Evolutionary conservation across 2,113 vertebrate species (phyloP).

Genomic region (Oriolus oriolus): DNA sequence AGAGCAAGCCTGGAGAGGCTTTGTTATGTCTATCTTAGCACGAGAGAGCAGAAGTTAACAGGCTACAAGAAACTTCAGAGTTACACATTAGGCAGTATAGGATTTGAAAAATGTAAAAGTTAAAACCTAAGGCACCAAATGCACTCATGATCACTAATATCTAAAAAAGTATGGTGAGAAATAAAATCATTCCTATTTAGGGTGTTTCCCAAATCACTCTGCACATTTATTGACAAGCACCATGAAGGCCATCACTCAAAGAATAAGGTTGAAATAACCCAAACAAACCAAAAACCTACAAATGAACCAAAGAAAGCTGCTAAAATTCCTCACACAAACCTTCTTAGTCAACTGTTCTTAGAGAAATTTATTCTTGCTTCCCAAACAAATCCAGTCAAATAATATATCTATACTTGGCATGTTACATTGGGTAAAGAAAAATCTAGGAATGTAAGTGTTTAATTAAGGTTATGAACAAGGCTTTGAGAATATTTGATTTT

Average conservation of each 20-base stretch:
- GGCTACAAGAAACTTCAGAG: too few relatives aligned
- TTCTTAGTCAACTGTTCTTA: background rate
- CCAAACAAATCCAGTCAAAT: background rate
- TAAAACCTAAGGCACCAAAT: too few relatives aligned
- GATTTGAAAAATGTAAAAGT: too few relatives aligned
- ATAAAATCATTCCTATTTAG: background rate
- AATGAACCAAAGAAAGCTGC: background rate
- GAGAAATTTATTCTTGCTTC: background rate
- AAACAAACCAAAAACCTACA: background rate
- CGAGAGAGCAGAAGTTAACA: too few relatives aligned
- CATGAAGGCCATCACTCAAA: background rate
- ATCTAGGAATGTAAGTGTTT: background rate
- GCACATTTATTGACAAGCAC: background rate
- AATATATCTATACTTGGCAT: background rate
- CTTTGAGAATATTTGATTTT: background rate
- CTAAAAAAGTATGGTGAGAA: background rate
- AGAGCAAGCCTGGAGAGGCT: too few relatives aligned
- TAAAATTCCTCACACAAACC: background rate
- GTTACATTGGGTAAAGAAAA: background rate
- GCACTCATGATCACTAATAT: background rate
- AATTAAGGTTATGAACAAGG: background rate
- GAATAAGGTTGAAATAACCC: background rate
- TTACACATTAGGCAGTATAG: too few relatives aligned
- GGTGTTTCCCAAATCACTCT: background rate
- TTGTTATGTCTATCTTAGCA: too few relatives aligned